These are phyloP conservation scores for Hozukius guyotensis DNA, from an alignment of 2,797 vertebrate species.

Conservation along the genomic window DNA sequence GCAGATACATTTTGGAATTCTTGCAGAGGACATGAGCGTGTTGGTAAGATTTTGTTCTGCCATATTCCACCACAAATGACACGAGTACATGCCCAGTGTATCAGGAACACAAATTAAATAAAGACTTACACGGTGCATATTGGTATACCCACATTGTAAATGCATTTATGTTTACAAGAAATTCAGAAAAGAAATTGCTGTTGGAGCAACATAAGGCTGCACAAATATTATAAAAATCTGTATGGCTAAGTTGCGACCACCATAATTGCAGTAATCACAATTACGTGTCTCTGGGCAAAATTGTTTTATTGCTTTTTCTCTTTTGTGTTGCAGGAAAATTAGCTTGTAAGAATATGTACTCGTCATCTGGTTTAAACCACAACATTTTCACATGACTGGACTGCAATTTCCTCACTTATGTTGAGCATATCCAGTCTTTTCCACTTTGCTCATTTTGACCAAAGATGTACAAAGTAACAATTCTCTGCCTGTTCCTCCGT, in stretches of 20 bases:
- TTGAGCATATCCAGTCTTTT: background rate
- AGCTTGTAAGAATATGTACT: background rate
- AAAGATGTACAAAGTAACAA: background rate
- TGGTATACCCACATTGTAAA: background rate
- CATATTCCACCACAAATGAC: conserved; percentile 19
- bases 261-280: background rate
- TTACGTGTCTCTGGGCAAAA: background rate
- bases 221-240: background rate
- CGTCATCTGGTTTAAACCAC: background rate
- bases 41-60: conserved; percentile 20
- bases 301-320: background rate
- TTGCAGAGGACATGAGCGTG: conserved; percentile 28
- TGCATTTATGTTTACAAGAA: background rate
- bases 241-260: background rate
- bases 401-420: background rate
- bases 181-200: background rate
- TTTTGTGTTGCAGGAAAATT: background rate
- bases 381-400: background rate
- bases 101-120: background rate
- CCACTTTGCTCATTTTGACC: background rate
- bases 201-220: background rate
- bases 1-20: conserved; percentile 32
- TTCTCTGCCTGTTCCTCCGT: background rate
- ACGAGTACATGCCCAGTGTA: background rate
- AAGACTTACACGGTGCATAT: background rate